Evolutionary conservation across 1,140 invertebrate species (phyloP).

Genomic region (Orussus abietinus): DNA sequence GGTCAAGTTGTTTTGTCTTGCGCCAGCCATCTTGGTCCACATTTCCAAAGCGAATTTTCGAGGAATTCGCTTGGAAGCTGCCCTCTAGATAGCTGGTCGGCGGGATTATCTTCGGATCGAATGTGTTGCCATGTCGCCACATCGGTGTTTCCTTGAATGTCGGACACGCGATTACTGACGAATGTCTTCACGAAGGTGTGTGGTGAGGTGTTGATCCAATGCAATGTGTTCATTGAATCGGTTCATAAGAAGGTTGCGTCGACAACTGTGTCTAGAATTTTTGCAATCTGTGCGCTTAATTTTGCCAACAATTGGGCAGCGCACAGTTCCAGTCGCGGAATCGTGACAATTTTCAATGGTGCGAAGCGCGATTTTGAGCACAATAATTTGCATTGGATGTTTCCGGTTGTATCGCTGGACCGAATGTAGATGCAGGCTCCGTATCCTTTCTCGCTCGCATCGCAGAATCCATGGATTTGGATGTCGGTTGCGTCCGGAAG

Average conservation of each 20-base stretch:
- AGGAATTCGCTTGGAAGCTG: slow-evolving; percentile 10
- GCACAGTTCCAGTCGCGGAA: slow-evolving; percentile 28
- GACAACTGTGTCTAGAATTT: background rate
- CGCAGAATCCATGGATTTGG: slow-evolving; percentile 40
- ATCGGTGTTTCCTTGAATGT: slow-evolving; percentile 20
- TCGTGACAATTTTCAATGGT: slow-evolving; percentile 14
- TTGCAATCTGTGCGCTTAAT: slow-evolving; percentile 4
- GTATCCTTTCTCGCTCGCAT: slow-evolving; percentile 35
- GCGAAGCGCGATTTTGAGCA: slow-evolving; percentile 24
- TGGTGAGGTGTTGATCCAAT: slow-evolving; percentile 36
- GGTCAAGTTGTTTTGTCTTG: too few species aligned
- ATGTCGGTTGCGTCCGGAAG: background rate
- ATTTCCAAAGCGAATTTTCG: slow-evolving; percentile 17
- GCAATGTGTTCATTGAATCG: slow-evolving; percentile 42
- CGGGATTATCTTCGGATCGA: slow-evolving; percentile 41
- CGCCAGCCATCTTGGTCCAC: slow-evolving; percentile 15
- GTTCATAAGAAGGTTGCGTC: slow-evolving; percentile 27
- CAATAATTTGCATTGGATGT: background rate
- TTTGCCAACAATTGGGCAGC: slow-evolving; percentile 35
- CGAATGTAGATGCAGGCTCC: slow-evolving; percentile 35
- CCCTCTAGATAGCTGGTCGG: slow-evolving; percentile 29
- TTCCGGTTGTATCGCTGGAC: slow-evolving; percentile 1
- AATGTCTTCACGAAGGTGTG: slow-evolving; percentile 35
- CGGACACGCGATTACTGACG: slow-evolving; percentile 37
- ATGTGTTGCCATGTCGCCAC: slow-evolving; percentile 45